Percentiles rank a stretch among this genome's conserved stretches.
phyloP scores from a whole-genome alignment of 2,797 vertebrate species.

The Diplodus puntazzo region DNA sequence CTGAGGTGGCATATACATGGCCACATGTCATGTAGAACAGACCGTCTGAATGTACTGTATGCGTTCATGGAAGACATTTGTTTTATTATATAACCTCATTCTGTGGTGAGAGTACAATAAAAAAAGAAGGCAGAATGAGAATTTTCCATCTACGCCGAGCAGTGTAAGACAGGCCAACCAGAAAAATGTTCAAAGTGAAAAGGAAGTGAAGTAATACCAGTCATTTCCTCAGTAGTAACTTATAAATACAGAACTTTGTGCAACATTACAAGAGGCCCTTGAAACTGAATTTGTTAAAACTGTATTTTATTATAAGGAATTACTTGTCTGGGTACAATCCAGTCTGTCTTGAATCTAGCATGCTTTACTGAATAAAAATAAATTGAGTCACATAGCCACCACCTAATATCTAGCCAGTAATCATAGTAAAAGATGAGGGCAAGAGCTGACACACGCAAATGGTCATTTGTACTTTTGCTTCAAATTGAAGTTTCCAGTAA shows the following conservation, averaged over 20 bases:
- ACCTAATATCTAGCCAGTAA: constrained; percentile 19
- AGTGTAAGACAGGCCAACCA: not conserved
- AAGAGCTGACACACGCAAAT: constrained; percentile 10
- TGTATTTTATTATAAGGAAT: not conserved
- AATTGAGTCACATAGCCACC: constrained; percentile 24
- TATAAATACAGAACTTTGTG: not conserved
- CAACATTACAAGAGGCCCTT: not conserved
- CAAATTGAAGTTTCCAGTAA: not conserved
- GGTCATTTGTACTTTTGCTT: constrained; percentile 1
- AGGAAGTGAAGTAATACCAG: not conserved
- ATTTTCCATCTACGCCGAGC: constrained; percentile 1
- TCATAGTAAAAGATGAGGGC: constrained; percentile 4
- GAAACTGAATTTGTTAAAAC: not conserved
- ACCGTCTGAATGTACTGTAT: constrained; percentile 1
- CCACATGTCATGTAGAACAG: not conserved
- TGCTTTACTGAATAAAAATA: not conserved
- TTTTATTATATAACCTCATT: constrained; percentile 21
- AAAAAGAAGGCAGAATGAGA: not conserved
- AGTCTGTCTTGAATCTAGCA: not conserved
- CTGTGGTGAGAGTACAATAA: not conserved
- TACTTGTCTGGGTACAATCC: not conserved
- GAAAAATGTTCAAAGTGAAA: not conserved
- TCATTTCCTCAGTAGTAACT: not conserved
- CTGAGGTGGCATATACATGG: not conserved
- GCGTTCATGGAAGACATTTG: not conserved